phyloP scores from a whole-genome alignment of 23 tunicate genomes.

The Ascidia mentula region DNA sequence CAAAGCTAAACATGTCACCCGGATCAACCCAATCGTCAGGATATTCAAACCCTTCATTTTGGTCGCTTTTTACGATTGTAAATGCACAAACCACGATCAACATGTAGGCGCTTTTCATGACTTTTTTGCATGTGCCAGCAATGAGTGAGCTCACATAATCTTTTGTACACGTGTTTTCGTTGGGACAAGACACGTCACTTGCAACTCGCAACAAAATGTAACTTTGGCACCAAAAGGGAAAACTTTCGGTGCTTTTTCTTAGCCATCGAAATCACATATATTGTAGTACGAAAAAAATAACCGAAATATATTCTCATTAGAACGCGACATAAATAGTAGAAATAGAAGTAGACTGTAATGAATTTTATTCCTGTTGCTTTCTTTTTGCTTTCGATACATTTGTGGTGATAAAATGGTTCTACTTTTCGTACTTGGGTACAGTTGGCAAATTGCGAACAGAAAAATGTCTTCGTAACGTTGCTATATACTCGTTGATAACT shows the following conservation, averaged over 20 bases:
- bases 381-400: not conserved
- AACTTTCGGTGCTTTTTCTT: not conserved
- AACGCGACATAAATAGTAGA: not conserved
- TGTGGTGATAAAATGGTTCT: not conserved
- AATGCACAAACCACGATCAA: not conserved
- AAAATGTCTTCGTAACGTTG: not conserved
- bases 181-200: not conserved
- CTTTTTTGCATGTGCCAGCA: no score
- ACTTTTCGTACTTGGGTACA: not conserved
- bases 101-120: no score
- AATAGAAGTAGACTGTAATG: no score
- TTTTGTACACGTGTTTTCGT: not conserved
- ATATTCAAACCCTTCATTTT: not conserved
- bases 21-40: conserved; percentile 65
- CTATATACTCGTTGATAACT: not conserved
- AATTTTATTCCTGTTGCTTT: no score
- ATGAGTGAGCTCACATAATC: not conserved
- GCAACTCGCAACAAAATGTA: not conserved
- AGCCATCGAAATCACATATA: not conserved
- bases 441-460: not conserved
- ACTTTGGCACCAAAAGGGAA: not conserved
- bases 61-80: not conserved
- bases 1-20: conserved; percentile 43
- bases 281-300: no score
- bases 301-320: not conserved